Evolutionary conservation across 2,797 vertebrate species (phyloP), one percentile per base, ranked within the genome.

Genomic region (Hippoglossus hippoglossus): DNA sequence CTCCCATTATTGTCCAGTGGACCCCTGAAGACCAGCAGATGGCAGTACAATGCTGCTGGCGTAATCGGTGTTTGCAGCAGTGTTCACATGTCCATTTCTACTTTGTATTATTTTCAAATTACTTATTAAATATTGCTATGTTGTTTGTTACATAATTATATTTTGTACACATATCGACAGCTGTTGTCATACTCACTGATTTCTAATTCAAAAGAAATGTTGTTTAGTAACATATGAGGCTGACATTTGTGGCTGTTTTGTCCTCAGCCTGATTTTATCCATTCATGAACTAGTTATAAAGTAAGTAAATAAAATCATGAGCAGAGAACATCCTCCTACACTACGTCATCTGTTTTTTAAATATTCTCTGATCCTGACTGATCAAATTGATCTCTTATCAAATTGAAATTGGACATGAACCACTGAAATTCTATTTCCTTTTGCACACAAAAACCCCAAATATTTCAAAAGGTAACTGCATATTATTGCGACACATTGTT

Each of bases 1-100:
- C 72, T 73, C 90, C 18, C 75, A 80, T 10, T 84, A 81, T 73
- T 78, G 75, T 68, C 83, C 87, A 39, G 84, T 83, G 69, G 85
- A 89, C n/a, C 25, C 78, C 7, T 86, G 73, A 88, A 34, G 36
- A 63, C 19, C 64, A 47, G 26, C 63, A 44, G 59, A 9, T 10
- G 21, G 34, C 60, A 63, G 22, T 41, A 34, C 53, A 25, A 59
- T 75, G 51, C 18, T 24, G 21, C 53, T n/a, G 28, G 24, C 47
- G 26, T 24, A 21, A 15, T 25, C 16, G 15, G 19, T 49, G n/a
- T 39, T 55, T 19, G 59, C 56, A 19, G 12, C 58, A 2, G 11
- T 54, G 8, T 15, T n/a, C 6, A 62, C 6, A 12, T 55, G 0
- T 34, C 6, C 4, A 15, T 41, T 18, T 3, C 16, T 34, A 22